phyloP scores from a whole-genome alignment of 92 coral and sea anemone species.

The Umimayanthus chanpuru region DNA sequence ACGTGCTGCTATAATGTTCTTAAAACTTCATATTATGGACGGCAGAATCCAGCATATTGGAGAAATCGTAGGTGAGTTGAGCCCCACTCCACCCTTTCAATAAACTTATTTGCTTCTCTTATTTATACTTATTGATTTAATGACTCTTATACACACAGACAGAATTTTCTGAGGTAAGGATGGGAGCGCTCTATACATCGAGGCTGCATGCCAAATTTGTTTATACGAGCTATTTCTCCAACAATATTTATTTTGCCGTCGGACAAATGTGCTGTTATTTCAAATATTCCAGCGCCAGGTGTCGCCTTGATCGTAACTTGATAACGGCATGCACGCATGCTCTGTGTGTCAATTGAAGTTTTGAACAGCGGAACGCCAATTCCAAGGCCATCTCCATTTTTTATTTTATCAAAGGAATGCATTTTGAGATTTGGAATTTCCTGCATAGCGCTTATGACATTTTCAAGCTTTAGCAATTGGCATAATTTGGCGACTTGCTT shows the following conservation, averaged over 20 bases:
- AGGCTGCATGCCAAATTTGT: slow-evolving; percentile 71
- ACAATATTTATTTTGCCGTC: slow-evolving; percentile 47
- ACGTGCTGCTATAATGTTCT: no score
- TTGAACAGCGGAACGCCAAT: slow-evolving; percentile 57
- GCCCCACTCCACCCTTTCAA: neutral
- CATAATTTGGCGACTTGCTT: slow-evolving; percentile 40
- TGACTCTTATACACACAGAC: slow-evolving; percentile 34
- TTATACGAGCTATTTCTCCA: slow-evolving; percentile 68
- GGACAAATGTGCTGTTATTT: slow-evolving; percentile 49
- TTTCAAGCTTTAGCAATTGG: slow-evolving; percentile 44
- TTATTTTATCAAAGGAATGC: slow-evolving; percentile 56
- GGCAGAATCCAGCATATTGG: no score
- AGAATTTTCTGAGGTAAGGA: slow-evolving; percentile 68
- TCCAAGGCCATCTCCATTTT: slow-evolving; percentile 74
- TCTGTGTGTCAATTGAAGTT: neutral
- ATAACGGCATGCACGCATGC: slow-evolving; percentile 48
- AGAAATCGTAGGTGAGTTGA: no score
- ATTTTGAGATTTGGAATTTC: slow-evolving; percentile 63
- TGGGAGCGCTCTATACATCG: slow-evolving; percentile 59
- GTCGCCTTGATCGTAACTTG: slow-evolving; percentile 58
- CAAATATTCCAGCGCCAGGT: slow-evolving; percentile 68
- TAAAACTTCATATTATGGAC: no score
- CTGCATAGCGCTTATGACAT: slow-evolving; percentile 64
- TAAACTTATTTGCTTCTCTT: neutral
- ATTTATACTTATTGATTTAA: neutral